Evolutionary conservation across 2,888 invertebrate species (phyloP).

Genomic region (Empis livida): DNA sequence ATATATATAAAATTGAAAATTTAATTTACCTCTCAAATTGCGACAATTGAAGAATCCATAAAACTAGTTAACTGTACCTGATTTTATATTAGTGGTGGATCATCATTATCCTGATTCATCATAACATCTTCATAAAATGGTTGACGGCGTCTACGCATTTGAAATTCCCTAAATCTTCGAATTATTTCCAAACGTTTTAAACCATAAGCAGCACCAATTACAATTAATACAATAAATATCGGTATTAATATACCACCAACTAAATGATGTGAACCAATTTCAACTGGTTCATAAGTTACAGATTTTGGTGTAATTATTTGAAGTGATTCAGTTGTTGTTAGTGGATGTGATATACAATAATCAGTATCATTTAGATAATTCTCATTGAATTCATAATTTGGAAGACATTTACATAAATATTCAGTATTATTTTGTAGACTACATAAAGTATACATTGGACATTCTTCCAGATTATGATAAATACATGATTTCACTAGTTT

Average conservation of each 20-base stretch:
- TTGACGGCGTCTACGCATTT: constrained; percentile 16
- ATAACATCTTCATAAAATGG: constrained; percentile 20
- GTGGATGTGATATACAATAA: constrained; percentile 6
- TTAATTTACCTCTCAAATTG: too few species aligned
- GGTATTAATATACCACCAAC: constrained; percentile 19
- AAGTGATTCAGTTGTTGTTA: background rate
- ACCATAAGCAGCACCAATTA: constrained; percentile 15
- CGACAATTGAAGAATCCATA: too few species aligned
- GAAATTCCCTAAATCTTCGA: constrained; percentile 15
- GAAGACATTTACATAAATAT: constrained; percentile 5
- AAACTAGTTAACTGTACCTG: background rate
- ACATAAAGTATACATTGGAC: constrained; percentile 2
- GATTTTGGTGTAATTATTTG: background rate
- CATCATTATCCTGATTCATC: constrained; percentile 20
- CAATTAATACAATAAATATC: constrained; percentile 16
- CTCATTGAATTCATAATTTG: constrained; percentile 6
- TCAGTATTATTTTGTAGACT: background rate
- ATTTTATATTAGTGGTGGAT: constrained; percentile 19
- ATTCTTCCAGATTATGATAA: background rate
- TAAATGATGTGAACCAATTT: constrained; percentile 15
- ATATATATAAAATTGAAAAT: too few species aligned
- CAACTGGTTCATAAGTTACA: background rate
- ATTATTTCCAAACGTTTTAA: constrained; percentile 16
- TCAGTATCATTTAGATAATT: constrained; percentile 6
- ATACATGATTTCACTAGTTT: constrained; percentile 4